Percentiles rank a stretch among this genome's conserved stretches.
phyloP scores from a whole-genome alignment of 2,888 invertebrate species.

The Dolichopus griseipennis region DNA sequence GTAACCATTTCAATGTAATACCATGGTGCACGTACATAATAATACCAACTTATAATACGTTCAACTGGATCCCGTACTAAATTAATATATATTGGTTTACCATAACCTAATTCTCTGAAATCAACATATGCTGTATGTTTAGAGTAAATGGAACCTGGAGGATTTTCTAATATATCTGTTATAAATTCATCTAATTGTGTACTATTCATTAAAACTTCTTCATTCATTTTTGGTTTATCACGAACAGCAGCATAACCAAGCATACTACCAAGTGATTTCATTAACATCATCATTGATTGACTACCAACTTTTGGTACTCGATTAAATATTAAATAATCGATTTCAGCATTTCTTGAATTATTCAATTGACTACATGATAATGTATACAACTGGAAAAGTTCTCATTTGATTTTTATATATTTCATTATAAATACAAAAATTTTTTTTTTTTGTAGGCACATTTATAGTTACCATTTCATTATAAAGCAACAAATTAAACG shows the following conservation, averaged over 20 bases:
- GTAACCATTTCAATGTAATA: slow-evolving; percentile 74
- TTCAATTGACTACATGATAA: slow-evolving; percentile 43
- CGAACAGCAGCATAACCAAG: slow-evolving; percentile 31
- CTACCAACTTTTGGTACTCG: slow-evolving; percentile 40
- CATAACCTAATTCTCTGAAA: slow-evolving; percentile 64
- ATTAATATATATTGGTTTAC: slow-evolving; percentile 80
- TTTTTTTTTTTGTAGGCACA: no score
- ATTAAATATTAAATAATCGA: slow-evolving; percentile 58
- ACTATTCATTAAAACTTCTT: neutral
- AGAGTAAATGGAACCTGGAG: slow-evolving; percentile 50
- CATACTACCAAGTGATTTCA: slow-evolving; percentile 31
- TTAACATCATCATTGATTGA: slow-evolving; percentile 32
- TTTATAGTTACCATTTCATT: no score
- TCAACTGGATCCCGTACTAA: slow-evolving; percentile 81
- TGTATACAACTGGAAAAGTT: neutral
- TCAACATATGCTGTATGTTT: slow-evolving; percentile 83
- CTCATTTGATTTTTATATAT: neutral
- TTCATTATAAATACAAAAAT: no score
- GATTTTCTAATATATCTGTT: slow-evolving; percentile 27
- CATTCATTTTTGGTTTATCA: neutral
- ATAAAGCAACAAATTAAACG: no score
- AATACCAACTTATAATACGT: slow-evolving; percentile 83
- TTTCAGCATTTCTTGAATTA: slow-evolving; percentile 65
- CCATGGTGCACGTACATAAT: slow-evolving; percentile 82
- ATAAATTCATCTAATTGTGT: neutral